These are phyloP conservation scores for Aphidius ervi DNA, from an alignment of 1,140 invertebrate genomes.

Conservation along the genomic window DNA sequence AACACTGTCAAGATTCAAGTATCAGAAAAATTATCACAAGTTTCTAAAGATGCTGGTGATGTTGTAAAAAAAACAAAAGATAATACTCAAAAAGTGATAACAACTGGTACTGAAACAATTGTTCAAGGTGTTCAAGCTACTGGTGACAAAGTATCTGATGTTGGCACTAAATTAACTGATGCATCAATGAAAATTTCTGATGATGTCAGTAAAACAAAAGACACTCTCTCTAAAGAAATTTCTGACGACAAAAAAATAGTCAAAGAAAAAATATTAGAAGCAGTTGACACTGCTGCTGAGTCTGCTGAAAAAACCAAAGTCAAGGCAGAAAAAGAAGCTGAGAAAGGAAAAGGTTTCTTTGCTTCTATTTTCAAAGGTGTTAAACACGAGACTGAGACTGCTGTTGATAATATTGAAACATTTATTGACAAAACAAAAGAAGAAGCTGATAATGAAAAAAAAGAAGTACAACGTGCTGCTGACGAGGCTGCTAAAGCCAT, in stretches of 20 bases:
- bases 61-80: neutral
- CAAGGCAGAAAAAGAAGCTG: slow-evolving; percentile 16
- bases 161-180: slow-evolving; percentile 2
- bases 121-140: neutral
- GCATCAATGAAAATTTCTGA: slow-evolving; percentile 1
- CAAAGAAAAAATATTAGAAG: slow-evolving; percentile 18
- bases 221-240: slow-evolving; percentile 15
- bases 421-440: slow-evolving; percentile 24
- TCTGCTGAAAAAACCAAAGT: slow-evolving; percentile 26
- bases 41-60: neutral
- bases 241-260: slow-evolving; percentile 21
- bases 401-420: slow-evolving; percentile 22
- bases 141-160: neutral
- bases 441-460: slow-evolving; percentile 29
- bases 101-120: neutral
- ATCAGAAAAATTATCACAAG: slow-evolving; percentile 9
- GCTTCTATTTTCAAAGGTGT: slow-evolving; percentile 32
- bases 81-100: neutral
- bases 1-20: slow-evolving; percentile 9
- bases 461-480: slow-evolving; percentile 8
- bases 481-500: neutral
- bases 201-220: slow-evolving; percentile 2
- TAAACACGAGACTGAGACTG: slow-evolving; percentile 28
- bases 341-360: slow-evolving; percentile 29
- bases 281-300: slow-evolving; percentile 12